Percentiles rank a stretch among this genome's conserved stretches.
Conservation (phyloP, 2,113 vertebrate genomes). For the Tautogolabrus adspersus region DNA sequence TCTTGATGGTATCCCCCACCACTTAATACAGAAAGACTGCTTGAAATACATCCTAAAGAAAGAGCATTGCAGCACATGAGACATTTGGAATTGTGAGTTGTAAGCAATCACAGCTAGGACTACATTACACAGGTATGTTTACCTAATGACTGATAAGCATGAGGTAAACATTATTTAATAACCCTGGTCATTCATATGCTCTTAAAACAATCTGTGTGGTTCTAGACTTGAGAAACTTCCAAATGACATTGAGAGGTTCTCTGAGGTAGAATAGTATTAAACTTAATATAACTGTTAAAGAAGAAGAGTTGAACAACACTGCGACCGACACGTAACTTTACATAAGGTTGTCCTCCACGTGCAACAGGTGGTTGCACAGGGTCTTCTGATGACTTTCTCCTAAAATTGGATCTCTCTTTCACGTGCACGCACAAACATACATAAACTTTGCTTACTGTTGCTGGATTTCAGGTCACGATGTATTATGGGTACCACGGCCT, state of each 20-base stretch:
- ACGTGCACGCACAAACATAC: neutral
- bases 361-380: constrained; percentile 36
- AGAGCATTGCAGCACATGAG: neutral
- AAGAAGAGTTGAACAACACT: neutral
- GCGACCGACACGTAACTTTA: neutral
- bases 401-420: neutral
- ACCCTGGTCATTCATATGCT: neutral
- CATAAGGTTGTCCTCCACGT: neutral
- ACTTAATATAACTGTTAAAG: neutral
- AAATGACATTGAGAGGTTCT: neutral
- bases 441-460: constrained; percentile 89
- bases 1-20: constrained; percentile 65
- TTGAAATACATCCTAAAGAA: constrained; percentile 58
- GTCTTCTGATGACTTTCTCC: neutral
- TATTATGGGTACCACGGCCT: constrained; percentile 92
- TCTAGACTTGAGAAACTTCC: neutral
- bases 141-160: neutral
- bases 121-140: neutral
- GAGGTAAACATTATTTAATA: neutral
- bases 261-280: too few relatives aligned
- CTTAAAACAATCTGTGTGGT: neutral
- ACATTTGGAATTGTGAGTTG: neutral
- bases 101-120: neutral
- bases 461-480: constrained; percentile 97
- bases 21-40: constrained; percentile 48